These are phyloP conservation scores for Menidia menidia DNA, from an alignment of 2,797 vertebrate genomes.

Conservation along the genomic window DNA sequence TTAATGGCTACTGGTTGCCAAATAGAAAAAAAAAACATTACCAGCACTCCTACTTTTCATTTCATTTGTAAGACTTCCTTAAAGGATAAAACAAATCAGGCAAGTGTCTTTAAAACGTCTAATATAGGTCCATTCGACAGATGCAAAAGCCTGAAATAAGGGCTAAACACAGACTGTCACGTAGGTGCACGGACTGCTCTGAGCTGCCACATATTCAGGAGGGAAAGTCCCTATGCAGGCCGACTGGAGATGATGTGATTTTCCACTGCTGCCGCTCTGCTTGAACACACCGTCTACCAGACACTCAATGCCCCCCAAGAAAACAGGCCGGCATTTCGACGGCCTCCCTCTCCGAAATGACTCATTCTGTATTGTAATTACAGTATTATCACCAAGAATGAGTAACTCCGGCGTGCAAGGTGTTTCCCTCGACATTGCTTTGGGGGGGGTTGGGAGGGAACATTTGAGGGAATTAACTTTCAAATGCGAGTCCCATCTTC, in stretches of 20 bases:
- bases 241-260: slow-evolving; percentile 71
- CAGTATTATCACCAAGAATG: not conserved
- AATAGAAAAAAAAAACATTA: slow-evolving; percentile 46
- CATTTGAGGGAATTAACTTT: not conserved
- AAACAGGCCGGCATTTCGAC: slow-evolving; percentile 1
- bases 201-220: slow-evolving; percentile 71
- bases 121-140: slow-evolving; percentile 28
- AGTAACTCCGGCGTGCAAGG: not conserved
- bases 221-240: slow-evolving; percentile 74
- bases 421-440: not conserved
- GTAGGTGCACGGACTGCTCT: slow-evolving; percentile 68
- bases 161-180: slow-evolving; percentile 42
- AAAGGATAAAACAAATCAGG: slow-evolving; percentile 24
- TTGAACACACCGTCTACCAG: slow-evolving; percentile 49
- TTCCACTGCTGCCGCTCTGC: slow-evolving; percentile 63
- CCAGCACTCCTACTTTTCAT: slow-evolving; percentile 42
- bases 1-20: slow-evolving; percentile 44
- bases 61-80: slow-evolving; percentile 44
- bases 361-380: not conserved
- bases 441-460: no score
- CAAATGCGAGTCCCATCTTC: no score
- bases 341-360: not conserved
- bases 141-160: slow-evolving; percentile 21
- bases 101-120: slow-evolving; percentile 14
- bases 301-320: not conserved